Evolutionary conservation across 2,113 vertebrate species (phyloP).

Genomic region (Myocastor coypus): DNA sequence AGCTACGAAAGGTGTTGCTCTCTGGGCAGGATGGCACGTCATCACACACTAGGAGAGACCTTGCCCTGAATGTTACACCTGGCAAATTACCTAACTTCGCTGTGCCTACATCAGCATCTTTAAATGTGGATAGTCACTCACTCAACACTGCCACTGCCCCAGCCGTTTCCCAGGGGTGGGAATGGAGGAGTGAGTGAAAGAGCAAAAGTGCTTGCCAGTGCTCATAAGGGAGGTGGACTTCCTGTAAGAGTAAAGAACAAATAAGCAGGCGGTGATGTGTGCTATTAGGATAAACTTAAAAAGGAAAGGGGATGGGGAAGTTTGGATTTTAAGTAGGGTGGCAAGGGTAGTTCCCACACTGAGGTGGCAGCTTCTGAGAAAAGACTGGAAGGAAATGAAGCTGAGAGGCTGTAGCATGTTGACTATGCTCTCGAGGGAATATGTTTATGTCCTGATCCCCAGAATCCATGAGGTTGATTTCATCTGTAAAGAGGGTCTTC

Average conservation of each 20-base stretch:
- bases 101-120: not conserved
- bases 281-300: constrained; percentile 10
- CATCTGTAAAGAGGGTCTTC: not conserved
- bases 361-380: not conserved
- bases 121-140: constrained; percentile 1
- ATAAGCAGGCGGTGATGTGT: not conserved
- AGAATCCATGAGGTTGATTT: constrained; percentile 5
- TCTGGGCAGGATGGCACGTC: not conserved
- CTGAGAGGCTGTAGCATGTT: not conserved
- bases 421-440: not conserved
- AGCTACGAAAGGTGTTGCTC: not conserved
- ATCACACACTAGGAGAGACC: not conserved
- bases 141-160: not conserved
- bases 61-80: constrained; percentile 24
- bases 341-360: not conserved
- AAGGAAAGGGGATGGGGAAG: not conserved
- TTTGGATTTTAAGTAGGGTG: not conserved
- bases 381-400: constrained; percentile 30
- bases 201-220: not conserved
- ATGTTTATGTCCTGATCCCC: not conserved
- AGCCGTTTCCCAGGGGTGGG: not conserved
- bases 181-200: not conserved
- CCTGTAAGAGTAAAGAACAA: constrained; percentile 32
- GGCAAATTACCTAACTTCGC: constrained; percentile 18
- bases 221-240: not conserved